Percentiles rank a stretch among this genome's conserved stretches.
phyloP scores from a whole-genome alignment of 2,113 vertebrate genomes.

The Lutjanus erythropterus region DNA sequence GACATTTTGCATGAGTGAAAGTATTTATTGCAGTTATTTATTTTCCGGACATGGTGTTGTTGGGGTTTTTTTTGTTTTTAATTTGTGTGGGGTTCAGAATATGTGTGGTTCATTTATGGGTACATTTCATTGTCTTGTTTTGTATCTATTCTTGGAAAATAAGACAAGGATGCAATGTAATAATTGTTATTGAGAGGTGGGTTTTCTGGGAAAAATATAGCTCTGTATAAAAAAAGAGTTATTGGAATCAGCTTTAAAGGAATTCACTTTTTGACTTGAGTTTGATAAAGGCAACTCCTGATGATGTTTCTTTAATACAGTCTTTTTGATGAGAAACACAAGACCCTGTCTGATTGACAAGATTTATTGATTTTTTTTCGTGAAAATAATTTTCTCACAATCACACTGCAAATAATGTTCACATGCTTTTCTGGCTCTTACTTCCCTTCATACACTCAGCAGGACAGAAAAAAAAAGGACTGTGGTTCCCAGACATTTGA shows the following conservation, averaged over 20 bases:
- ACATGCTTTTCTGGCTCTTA: slow-evolving; percentile 22
- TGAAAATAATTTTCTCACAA: slow-evolving; percentile 28
- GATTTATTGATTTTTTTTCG: slow-evolving; percentile 48
- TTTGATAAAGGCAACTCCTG: neutral
- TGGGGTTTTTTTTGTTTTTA: neutral
- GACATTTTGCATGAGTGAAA: slow-evolving; percentile 43
- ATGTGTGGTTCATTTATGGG: slow-evolving; percentile 53
- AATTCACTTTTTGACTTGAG: slow-evolving; percentile 1
- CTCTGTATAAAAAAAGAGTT: slow-evolving; percentile 13
- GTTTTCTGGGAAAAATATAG: slow-evolving; percentile 7
- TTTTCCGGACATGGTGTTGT: slow-evolving; percentile 49
- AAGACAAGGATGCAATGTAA: slow-evolving; percentile 1
- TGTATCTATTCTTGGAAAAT: slow-evolving; percentile 22
- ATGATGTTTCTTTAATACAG: neutral
- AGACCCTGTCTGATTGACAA: slow-evolving; percentile 4
- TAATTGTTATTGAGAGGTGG: neutral
- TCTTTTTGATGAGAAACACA: slow-evolving; percentile 17
- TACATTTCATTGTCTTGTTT: slow-evolving; percentile 28
- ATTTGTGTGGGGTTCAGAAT: slow-evolving; percentile 42
- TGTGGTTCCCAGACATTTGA: slow-evolving; percentile 59
- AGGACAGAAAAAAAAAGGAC: slow-evolving; percentile 11
- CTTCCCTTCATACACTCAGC: slow-evolving; percentile 5
- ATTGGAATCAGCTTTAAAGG: neutral
- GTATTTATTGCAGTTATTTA: slow-evolving; percentile 83
- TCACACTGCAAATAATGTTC: slow-evolving; percentile 27